Base-by-base conservation (phyloP, 2,113 vertebrate genomes). In the Plecturocebus donacophilus region DNA sequence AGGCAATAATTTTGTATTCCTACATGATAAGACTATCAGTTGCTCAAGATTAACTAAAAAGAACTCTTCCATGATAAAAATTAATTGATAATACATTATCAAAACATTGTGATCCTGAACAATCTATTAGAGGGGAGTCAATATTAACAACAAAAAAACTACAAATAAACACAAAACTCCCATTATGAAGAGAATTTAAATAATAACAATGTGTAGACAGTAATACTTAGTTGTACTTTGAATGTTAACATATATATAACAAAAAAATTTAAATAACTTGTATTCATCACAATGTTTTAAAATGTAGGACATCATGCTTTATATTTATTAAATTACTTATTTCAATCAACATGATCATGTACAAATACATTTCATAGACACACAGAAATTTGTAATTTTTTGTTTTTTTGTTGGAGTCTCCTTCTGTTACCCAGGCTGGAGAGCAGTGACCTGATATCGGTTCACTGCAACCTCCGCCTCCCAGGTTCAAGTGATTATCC, bases 21-120 rank as follows among this genome's bases (percentile, higher is more conserved):
- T 89, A 35, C 27, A 61, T 61, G 1, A 42, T 32, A 84, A 93
- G 11, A 14, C 13, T 64, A n/a, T 27, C 12, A 49, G 23, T 56
- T 93, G 40, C 58, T 95, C 32, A 96, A 93, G 32, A 77, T 89
- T 73, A 68, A n/a, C 30, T 19, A 87, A 86, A 87, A 86, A 76
- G 17, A 87, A 90, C 9, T 92, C 20, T 52, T 91, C 27, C 45
- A 92, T 54, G 58, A 47, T 61, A 40, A 47, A 94, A 96, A 92
- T 79, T 70, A 76, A 70, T 12, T 54, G 12, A 52, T 42, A 73
- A 96, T 38, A 40, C 21, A 27, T 68, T 83, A 84, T 47, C n/a
- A 89, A 12, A 91, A 11, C 8, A 49, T 86, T 94, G 20, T 87
- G 32, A 76, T 71, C 42, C 6, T 80, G 16, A 32, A 68, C 49